phyloP scores from a whole-genome alignment of 2,797 vertebrate genomes.

The Rachycentron canadum region DNA sequence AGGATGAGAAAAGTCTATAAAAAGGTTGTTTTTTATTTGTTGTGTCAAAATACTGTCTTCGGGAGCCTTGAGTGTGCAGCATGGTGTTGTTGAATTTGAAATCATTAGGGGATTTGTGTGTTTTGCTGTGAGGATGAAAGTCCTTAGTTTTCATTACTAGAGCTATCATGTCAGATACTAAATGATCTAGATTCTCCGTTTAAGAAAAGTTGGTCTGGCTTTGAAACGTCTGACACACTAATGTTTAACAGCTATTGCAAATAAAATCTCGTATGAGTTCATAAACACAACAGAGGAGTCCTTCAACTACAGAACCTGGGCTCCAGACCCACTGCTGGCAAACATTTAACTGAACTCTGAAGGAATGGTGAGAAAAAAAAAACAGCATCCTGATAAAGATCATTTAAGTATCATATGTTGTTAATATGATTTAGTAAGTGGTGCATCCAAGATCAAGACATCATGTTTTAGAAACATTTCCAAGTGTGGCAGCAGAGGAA shows the following conservation, averaged over 20 bases:
- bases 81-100: background rate
- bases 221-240: slow-evolving; percentile 2
- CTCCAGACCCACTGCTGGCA: background rate
- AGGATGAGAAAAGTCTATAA: background rate
- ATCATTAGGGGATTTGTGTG: slow-evolving; percentile 14
- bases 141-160: slow-evolving; percentile 13
- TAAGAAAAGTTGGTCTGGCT: slow-evolving; percentile 7
- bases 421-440: slow-evolving; percentile 23
- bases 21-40: background rate
- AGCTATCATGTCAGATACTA: slow-evolving; percentile 27
- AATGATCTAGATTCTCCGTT: slow-evolving; percentile 16
- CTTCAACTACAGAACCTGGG: background rate
- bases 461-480: background rate
- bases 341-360: background rate
- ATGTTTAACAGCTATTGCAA: slow-evolving; percentile 14
- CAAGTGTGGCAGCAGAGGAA: slow-evolving; percentile 3
- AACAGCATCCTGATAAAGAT: background rate
- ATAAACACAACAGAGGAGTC: background rate
- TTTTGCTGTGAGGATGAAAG: slow-evolving; percentile 40
- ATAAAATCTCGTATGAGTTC: slow-evolving; percentile 5
- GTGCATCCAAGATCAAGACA: slow-evolving; percentile 1
- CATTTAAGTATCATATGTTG: slow-evolving; percentile 12
- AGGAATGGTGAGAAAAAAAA: background rate
- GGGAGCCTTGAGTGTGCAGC: background rate
- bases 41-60: background rate